Evolutionary conservation across 2,888 invertebrate species (phyloP), one percentile per base, ranked within the genome.

Genomic region (Himalopsyche tibetana): DNA sequence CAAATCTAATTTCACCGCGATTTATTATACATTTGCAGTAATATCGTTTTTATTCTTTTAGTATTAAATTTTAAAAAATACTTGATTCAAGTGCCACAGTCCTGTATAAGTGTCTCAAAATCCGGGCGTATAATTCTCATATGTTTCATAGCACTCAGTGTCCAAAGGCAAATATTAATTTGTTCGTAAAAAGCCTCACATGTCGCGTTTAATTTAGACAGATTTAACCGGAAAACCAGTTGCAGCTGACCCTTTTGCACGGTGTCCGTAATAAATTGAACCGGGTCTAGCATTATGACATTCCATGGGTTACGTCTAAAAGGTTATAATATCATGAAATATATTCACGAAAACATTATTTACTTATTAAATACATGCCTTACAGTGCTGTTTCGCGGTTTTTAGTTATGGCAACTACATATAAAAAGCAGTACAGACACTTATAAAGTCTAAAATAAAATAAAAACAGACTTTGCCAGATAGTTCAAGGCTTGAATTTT

Each of bases 151-250:
- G 63, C 63, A 63, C 63, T 63, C 63, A 19, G 63, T 63, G 63
- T 19, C 19, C 63, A 63, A 63, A 63, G 63, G 42, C 81, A 81
- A 81, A 81, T 40, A 81, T 81, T 81, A 81, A 81, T 51, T 36
- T 81, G 51, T 45, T 51, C 81, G 55, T 81, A 51, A 84, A 84
- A 84, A 80, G 51, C 84, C 45, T 79, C 79, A 79, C 80, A 83
- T 84, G 84, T 83, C 85, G 69, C 84, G 80, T 87, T 85, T 87
- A 87, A 85, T 87, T 87, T 83, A 45, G 82, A 85, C 83, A 87
- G 87, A 83, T 87, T 85, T 83, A 82, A 55, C 85, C 69, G 82
- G 69, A 85, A 87, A 84, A 82, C 80, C 69, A 80, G 55, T 69
- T 82, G 42, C 84, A 55, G 82, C 80, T 85, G 85, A 87, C 87